Conservation (phyloP, 2,113 vertebrate species). For the rabbit (Oryctolagus cuniculus) region DNA sequence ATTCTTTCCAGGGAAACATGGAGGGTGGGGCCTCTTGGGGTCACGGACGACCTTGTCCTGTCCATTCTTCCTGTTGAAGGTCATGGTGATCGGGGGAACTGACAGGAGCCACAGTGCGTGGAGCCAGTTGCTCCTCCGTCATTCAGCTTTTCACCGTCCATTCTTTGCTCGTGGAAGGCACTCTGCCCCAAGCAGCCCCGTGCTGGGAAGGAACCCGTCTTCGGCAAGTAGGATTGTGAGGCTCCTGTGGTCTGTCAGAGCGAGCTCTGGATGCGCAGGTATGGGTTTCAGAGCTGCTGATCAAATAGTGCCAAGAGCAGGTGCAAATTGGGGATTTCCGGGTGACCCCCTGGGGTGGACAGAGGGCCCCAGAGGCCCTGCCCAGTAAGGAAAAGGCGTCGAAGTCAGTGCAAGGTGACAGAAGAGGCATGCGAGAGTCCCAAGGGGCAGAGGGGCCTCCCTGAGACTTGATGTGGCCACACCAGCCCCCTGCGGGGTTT, state of each 20-base stretch:
- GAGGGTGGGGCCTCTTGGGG: neutral
- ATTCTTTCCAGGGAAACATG: neutral
- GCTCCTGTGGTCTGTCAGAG: neutral
- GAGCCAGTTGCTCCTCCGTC: neutral
- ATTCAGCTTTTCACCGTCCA: neutral
- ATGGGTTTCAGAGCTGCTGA: neutral
- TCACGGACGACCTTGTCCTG: neutral
- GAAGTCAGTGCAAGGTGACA: rapidly evolving
- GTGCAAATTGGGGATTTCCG: neutral
- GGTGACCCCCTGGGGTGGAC: neutral
- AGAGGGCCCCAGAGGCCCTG: neutral
- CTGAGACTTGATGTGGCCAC: rapidly evolving
- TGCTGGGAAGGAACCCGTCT: neutral
- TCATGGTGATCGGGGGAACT: neutral
- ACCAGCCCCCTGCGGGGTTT: neutral
- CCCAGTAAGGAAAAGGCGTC: neutral
- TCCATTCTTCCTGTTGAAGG: neutral
- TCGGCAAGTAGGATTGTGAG: neutral
- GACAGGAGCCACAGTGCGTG: neutral
- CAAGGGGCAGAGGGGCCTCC: neutral
- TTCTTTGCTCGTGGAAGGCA: neutral
- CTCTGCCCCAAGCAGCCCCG: neutral
- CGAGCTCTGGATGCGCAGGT: neutral
- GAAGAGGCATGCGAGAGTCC: neutral
- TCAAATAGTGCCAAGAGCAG: neutral